These are phyloP conservation scores for Salticus scenicus DNA, from an alignment of 2,888 invertebrate species.

Conservation along the genomic window DNA sequence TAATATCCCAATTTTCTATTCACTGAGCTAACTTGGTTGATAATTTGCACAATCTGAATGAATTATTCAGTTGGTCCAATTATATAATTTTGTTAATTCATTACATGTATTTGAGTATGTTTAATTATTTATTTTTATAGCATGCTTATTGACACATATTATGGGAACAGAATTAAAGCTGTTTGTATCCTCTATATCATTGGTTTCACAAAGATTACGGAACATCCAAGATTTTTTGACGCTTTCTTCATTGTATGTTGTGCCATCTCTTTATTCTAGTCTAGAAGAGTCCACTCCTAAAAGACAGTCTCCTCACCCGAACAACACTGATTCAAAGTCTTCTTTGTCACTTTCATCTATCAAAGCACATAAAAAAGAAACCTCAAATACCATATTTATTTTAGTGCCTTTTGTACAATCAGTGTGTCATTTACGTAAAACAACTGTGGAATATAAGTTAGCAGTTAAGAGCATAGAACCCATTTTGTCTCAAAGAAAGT, in stretches of 20 bases:
- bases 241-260: slow-evolving; percentile 30
- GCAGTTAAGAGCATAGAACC: slow-evolving; percentile 8
- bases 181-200: neutral
- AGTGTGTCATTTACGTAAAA: neutral
- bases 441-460: slow-evolving; percentile 32
- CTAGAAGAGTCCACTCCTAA: neutral
- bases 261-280: slow-evolving; percentile 15
- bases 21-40: no score
- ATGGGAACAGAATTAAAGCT: neutral
- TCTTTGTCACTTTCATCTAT: neutral
- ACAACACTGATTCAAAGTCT: neutral
- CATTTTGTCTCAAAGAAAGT: no score
- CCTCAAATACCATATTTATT: neutral
- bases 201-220: slow-evolving; percentile 33
- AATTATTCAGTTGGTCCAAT: no score
- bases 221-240: slow-evolving; percentile 45
- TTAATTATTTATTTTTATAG: neutral
- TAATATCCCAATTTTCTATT: no score
- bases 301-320: neutral
- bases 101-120: no score
- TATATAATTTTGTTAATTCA: no score
- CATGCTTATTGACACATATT: slow-evolving; percentile 51
- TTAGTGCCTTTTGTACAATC: neutral
- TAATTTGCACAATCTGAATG: no score
- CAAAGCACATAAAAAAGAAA: neutral